These are phyloP conservation scores for Aerospiza tachiro DNA, from an alignment of 2,797 vertebrate genomes.

Conservation along the genomic window DNA sequence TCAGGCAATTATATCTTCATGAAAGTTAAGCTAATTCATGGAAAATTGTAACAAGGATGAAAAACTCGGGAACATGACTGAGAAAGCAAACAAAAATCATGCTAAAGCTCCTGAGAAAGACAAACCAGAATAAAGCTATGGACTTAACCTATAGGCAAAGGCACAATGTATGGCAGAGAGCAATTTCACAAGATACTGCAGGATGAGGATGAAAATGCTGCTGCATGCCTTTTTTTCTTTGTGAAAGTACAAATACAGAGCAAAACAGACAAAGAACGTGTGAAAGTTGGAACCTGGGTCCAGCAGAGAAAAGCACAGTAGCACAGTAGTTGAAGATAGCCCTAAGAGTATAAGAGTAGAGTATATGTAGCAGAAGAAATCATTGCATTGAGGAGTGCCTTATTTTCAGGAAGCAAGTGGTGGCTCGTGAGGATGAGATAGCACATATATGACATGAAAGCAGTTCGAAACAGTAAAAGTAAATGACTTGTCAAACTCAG, in stretches of 20 bases:
- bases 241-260: background rate
- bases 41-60: background rate
- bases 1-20: background rate
- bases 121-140: background rate
- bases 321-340: background rate
- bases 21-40: background rate
- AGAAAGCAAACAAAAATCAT: background rate
- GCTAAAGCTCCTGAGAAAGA: background rate
- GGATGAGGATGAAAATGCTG: background rate
- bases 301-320: background rate
- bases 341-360: background rate
- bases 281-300: background rate
- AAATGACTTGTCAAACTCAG: background rate
- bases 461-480: constrained; percentile 1
- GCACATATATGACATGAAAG: constrained; percentile 36
- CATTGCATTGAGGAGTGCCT: background rate
- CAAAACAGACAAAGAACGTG: background rate
- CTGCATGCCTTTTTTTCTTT: background rate
- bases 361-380: background rate
- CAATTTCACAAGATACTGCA: background rate
- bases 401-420: background rate
- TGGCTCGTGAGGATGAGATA: background rate
- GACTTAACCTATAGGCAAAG: background rate
- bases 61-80: background rate
- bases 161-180: background rate